phyloP scores from a whole-genome alignment of 2,888 invertebrate species.

The Drosophila tanythrix region DNA sequence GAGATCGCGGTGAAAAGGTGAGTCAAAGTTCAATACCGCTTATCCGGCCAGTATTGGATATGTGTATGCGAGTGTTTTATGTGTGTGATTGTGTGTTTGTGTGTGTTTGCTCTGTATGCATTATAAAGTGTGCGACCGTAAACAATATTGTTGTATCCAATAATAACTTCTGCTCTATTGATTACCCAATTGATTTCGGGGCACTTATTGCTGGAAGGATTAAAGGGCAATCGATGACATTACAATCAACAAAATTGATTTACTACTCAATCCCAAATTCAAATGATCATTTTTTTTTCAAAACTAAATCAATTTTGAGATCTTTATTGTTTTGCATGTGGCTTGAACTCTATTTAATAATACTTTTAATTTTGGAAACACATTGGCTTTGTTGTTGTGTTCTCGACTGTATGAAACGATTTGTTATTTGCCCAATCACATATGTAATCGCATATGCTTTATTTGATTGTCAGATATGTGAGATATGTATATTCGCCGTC shows the following conservation, averaged over 20 bases:
- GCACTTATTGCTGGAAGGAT: slow-evolving; percentile 30
- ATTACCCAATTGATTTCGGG: slow-evolving; percentile 81
- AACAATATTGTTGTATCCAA: slow-evolving; percentile 58
- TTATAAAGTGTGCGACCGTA: slow-evolving; percentile 50
- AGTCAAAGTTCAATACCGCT: slow-evolving; percentile 80
- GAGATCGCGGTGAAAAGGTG: slow-evolving; percentile 91
- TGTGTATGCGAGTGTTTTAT: slow-evolving; percentile 11
- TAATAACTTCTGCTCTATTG: slow-evolving; percentile 81
- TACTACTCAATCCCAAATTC: neutral
- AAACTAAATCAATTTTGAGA: neutral
- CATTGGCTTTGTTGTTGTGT: neutral
- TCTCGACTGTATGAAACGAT: neutral
- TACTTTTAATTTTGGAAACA: neutral
- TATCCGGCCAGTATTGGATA: slow-evolving; percentile 32
- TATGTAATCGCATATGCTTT: slow-evolving; percentile 7
- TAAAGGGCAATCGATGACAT: slow-evolving; percentile 15
- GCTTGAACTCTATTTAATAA: neutral
- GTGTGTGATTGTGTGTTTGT: slow-evolving; percentile 20
- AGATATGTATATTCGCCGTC: slow-evolving; percentile 6
- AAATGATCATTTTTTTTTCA: neutral
- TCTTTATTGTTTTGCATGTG: neutral
- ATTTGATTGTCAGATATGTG: slow-evolving; percentile 8
- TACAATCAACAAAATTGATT: neutral
- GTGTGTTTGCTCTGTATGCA: slow-evolving; percentile 23
- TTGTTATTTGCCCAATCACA: neutral